Evolutionary conservation across 2,888 invertebrate species (phyloP), one percentile per base, ranked within the genome.

Genomic region (Hirtodrosophila cameraria): DNA sequence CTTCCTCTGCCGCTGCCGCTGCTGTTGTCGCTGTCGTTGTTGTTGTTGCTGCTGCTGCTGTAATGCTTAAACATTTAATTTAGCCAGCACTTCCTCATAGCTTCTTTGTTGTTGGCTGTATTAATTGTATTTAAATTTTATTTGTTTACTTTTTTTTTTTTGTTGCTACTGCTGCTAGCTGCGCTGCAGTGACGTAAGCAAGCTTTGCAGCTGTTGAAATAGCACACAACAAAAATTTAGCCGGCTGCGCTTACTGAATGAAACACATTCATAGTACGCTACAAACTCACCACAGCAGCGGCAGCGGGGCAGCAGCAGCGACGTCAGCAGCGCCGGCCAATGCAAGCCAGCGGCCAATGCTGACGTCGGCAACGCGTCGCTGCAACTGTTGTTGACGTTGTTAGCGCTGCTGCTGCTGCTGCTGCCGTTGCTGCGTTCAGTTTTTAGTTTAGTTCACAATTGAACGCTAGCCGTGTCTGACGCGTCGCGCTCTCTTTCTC

Each of bases 121-220:
- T 50, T 30, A 57, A n/a, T n/a, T n/a, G n/a, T n/a, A n/a, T 53
- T 73, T 61, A 8, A 15, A 23, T 74, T 57, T 60, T 39, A 41
- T 86, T 83, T 86, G 86, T 86, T 86, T 77, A 86, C 86, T 59
- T 84, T 86, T 86, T 77, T 83, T 83, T 59, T 84, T 59, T 60
- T 55, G 49, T 55, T 61, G 25, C 15, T 68, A 57, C 33, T 36
- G 20, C 33, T 25, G 18, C 13, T 30, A 43, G 45, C 75, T 46
- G 55, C 50, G 46, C 42, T 59, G 68, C 39, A 62, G 65, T 78
- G 77, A 79, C 78, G 78, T 79, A 79, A 78, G 77, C 43, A 41
- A 74, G 84, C 73, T 70, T 50, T 54, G 69, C 75, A 74, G 69
- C 69, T 73, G 69, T 54, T 69, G 31, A 74, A 74, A 74, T 74